Evolutionary conservation across 2,888 invertebrate species (phyloP).

Genomic region (Heliconius charithonia): DNA sequence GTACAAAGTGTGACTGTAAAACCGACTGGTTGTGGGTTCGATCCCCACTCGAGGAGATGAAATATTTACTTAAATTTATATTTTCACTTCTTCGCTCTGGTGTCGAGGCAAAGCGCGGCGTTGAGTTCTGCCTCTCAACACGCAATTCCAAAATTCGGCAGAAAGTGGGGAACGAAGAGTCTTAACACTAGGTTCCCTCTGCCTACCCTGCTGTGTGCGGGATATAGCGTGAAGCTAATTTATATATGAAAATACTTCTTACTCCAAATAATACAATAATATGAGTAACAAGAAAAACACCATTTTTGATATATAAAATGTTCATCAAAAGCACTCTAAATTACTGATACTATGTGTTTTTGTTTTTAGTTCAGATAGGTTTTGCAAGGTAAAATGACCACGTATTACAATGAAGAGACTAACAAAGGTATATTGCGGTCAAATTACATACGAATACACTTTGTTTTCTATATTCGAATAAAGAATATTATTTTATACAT

Average conservation of each 20-base stretch:
- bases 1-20: no score
- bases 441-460: not conserved
- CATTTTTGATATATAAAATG: not conserved
- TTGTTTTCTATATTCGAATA: constrained; percentile 2
- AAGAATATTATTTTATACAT: not conserved
- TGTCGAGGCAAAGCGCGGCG: no score
- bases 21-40: no score
- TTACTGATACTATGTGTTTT: not conserved
- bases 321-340: not conserved
- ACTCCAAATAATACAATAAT: not conserved
- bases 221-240: no score
- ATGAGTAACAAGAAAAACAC: not conserved
- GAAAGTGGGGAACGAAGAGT: no score
- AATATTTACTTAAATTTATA: no score
- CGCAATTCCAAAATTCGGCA: no score
- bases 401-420: not conserved
- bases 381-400: not conserved
- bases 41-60: no score
- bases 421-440: not conserved
- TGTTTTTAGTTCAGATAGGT: not conserved
- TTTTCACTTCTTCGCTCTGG: no score
- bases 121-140: no score
- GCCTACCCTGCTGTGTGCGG: no score
- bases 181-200: no score
- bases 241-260: not conserved